Base-by-base conservation (phyloP, 2,113 vertebrate genomes). In the Gymnobelideus leadbeateri region DNA sequence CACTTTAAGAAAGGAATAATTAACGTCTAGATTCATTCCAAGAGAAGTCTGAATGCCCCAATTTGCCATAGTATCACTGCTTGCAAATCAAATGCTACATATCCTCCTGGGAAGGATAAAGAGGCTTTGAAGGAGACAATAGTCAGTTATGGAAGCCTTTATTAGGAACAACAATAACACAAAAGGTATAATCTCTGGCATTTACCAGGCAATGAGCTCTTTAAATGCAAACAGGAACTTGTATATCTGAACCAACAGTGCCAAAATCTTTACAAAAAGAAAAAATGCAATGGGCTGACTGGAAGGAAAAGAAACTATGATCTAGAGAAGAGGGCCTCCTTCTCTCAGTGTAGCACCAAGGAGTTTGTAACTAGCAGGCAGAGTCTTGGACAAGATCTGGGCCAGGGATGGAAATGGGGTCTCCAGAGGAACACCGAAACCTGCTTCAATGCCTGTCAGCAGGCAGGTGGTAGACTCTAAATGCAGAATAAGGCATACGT, bases 11-110 rank as follows among this genome's bases (percentile, higher is more conserved):
- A 93, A 46, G 92, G 57, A 92, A 89, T 93, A 92, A 92, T 89
- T 95, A 93, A 54, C 12, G 43, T 91, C 94, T 91, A 77, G 51
- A 90, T 84, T 52, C 51, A 89, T 51, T 95, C 37, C 21, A 37
- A 37, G 94, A 54, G 94, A 95, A 93, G 52, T 53, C 52, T 91
- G 94, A 96, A 93, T 10, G 46, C 49, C 91, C 93, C 92, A 90
- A 31, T 94, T 54, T 53, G 89, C 93, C 91, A 91, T 77, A 52
- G 47, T 2, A 46, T 91, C 91, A 53, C n/a, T 68, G 31, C 89
- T 95, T 93, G 31, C 47, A 61, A 84, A 93, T 93, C 91, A 91
- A 89, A 92, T 91, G 91, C 53, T 91, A 55, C 26, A 43, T 52
- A 91, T 94, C 68, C 92, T 68, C 43, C 49, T 51, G 43, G 53